Evolutionary conservation across 1,140 invertebrate species (phyloP).

Genomic region (Formica exsecta): DNA sequence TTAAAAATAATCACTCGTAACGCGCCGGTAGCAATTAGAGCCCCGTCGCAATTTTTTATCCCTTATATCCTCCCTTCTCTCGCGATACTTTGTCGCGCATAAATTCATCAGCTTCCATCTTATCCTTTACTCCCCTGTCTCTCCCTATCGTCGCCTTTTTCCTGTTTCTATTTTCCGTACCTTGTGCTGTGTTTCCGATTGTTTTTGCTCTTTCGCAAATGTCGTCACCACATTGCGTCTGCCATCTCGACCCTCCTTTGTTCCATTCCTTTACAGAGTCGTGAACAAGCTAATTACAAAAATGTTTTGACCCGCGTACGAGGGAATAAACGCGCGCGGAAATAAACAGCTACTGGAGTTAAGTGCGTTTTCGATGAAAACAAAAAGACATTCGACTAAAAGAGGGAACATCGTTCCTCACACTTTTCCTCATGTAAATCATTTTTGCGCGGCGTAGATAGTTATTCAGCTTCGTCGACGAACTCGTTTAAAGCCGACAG

Average conservation of each 20-base stretch:
- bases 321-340: constrained; percentile 63
- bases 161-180: constrained; percentile 19
- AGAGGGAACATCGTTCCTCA: not conserved
- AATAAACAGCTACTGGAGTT: constrained; percentile 78
- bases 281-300: constrained; percentile 81
- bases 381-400: constrained; percentile 1
- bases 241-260: constrained; percentile 61
- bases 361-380: constrained; percentile 69
- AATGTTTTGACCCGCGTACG: constrained; percentile 74
- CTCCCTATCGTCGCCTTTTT: constrained; percentile 2
- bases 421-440: constrained; percentile 38
- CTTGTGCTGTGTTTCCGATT: constrained; percentile 51
- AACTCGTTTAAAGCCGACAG: constrained; percentile 48
- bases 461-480: constrained; percentile 50
- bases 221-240: constrained; percentile 54
- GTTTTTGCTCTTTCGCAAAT: constrained; percentile 59
- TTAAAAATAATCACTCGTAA: constrained; percentile 83
- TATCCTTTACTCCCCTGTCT: not conserved
- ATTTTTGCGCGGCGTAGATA: constrained; percentile 59
- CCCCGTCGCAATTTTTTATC: constrained; percentile 65
- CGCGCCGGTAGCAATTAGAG: constrained; percentile 78
- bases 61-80: constrained; percentile 23
- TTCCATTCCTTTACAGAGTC: constrained; percentile 71
- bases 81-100: constrained; percentile 26
- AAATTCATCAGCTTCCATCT: constrained; percentile 34